phyloP scores from a whole-genome alignment of 2,797 vertebrate species.

The Arremon aurantiirostris region DNA sequence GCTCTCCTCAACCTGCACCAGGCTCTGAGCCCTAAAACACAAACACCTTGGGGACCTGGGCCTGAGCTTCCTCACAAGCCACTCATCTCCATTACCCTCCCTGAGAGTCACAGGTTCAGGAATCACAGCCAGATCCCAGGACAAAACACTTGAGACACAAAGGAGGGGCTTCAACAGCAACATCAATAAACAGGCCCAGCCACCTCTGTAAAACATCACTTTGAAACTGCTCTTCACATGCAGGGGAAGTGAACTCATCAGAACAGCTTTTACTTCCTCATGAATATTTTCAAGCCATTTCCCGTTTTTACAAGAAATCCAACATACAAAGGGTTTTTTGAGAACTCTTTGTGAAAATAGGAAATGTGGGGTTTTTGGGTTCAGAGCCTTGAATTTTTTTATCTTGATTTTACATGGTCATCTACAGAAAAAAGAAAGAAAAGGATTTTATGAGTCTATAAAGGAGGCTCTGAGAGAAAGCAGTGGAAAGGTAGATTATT shows the following conservation, averaged over 20 bases:
- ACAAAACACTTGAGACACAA: not conserved
- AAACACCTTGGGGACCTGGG: not conserved
- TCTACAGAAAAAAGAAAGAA: not conserved
- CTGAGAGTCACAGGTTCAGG: not conserved
- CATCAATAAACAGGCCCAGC: not conserved
- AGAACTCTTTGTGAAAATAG: not conserved
- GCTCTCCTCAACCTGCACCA: not conserved
- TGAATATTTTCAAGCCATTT: constrained; percentile 12
- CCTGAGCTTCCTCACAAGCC: not conserved
- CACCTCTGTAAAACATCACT: not conserved
- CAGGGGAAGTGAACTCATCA: not conserved
- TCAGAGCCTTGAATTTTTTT: not conserved
- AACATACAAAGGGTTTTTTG: not conserved
- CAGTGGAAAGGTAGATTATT: not conserved
- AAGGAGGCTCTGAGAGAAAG: not conserved
- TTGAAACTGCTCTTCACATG: not conserved
- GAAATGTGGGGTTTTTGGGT: not conserved
- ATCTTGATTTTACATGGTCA: not conserved
- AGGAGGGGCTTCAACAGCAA: not conserved
- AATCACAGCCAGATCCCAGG: not conserved
- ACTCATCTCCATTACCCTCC: not conserved
- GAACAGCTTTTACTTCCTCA: not conserved
- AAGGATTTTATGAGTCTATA: not conserved
- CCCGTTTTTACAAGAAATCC: not conserved
- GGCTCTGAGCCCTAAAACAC: not conserved